Conservation (phyloP, 2,797 vertebrate species). For the Myiotriccus ornatus region DNA sequence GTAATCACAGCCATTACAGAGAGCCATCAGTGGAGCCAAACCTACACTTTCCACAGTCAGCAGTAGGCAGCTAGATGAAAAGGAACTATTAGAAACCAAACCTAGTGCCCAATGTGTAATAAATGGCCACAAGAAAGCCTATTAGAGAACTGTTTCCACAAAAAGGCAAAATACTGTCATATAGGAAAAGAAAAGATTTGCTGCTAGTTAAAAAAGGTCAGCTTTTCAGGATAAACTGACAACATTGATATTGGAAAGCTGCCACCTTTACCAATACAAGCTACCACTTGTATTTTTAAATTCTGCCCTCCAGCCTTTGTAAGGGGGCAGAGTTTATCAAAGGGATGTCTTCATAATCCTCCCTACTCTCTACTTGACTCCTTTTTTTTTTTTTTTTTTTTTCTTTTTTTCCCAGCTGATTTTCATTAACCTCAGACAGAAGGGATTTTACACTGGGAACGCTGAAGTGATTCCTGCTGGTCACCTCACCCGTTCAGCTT, state of each 20-base stretch:
- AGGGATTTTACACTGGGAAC: neutral
- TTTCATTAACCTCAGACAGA: neutral
- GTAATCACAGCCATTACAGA: constrained; percentile 82
- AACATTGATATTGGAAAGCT: neutral
- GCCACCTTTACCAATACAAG: neutral
- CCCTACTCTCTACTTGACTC: neutral
- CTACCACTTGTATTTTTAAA: neutral
- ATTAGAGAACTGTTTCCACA: constrained; percentile 48
- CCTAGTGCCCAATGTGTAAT: constrained; percentile 69
- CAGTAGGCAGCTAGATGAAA: constrained; percentile 73
- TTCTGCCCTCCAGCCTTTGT: neutral
- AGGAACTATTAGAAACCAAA: constrained; percentile 72
- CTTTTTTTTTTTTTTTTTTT: neutral
- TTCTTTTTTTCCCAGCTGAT: neutral
- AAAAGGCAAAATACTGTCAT: constrained; percentile 48
- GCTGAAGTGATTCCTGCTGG: neutral
- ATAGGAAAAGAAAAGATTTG: neutral
- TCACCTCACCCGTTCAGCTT: neutral
- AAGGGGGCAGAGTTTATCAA: neutral
- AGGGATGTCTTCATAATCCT: neutral
- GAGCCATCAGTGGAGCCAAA: constrained; percentile 75
- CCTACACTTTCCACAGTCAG: constrained; percentile 77
- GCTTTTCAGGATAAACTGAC: constrained; percentile 18
- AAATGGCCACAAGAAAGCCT: constrained; percentile 64
- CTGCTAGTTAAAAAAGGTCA: constrained; percentile 48